Evolutionary conservation across 2,888 invertebrate species (phyloP).

Genomic region (Papilio gigon): DNA sequence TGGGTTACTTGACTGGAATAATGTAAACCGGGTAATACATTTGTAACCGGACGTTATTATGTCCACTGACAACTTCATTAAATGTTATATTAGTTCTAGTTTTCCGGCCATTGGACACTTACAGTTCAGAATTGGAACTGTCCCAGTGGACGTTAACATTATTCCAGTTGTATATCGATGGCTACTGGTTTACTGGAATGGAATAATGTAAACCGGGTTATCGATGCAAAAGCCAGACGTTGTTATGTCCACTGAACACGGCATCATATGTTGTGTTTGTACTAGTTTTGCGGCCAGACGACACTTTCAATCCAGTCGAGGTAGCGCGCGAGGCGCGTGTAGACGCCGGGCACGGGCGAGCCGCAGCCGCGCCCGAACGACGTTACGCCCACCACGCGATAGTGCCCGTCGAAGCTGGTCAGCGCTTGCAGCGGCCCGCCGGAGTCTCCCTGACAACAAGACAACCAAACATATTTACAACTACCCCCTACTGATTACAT

Average conservation of each 20-base stretch:
- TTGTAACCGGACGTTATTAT: no score
- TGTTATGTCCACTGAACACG: not conserved
- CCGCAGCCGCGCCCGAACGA: constrained; percentile 79
- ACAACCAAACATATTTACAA: not conserved
- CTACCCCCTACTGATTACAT: no score
- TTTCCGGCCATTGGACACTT: constrained; percentile 69
- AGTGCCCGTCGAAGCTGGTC: constrained; percentile 53
- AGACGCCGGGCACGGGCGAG: constrained; percentile 70
- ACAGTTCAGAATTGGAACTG: no score
- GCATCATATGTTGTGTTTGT: not conserved
- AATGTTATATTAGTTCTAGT: not conserved
- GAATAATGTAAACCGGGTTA: no score
- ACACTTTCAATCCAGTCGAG: constrained; percentile 72
- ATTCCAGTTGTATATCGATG: no score
- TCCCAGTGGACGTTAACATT: no score
- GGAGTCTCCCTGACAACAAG: constrained; percentile 70
- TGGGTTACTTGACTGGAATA: not conserved
- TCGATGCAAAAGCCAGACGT: no score
- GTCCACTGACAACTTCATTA: not conserved
- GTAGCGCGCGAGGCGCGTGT: constrained; percentile 69
- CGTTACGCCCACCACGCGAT: constrained; percentile 71
- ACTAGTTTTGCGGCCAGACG: constrained; percentile 60
- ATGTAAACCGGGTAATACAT: no score
- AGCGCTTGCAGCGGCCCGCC: constrained; percentile 71
- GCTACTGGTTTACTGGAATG: not conserved